phyloP scores from a whole-genome alignment of 2,113 vertebrate species.

The Genyomyrus donnyi region DNA sequence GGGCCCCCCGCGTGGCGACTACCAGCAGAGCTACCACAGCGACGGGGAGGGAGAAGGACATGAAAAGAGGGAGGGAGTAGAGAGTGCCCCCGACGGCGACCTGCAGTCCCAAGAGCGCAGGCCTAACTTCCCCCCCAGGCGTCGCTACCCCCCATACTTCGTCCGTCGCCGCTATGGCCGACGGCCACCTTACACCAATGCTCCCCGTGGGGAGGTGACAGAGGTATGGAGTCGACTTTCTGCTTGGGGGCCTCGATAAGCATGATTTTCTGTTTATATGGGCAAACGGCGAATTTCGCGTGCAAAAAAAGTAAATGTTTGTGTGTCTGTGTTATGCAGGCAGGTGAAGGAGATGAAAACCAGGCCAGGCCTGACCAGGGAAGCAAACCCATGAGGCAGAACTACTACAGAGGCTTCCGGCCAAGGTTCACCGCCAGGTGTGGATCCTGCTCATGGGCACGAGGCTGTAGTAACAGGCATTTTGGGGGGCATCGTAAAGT shows the following conservation, averaged over 20 bases:
- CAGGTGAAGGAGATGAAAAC: constrained; percentile 78
- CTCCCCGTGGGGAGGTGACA: constrained; percentile 81
- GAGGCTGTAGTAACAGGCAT: constrained; percentile 27
- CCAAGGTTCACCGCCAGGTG: constrained; percentile 76
- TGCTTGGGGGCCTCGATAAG: neutral
- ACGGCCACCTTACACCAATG: constrained; percentile 86
- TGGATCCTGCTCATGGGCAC: constrained; percentile 44
- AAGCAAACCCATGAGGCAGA: constrained; percentile 90
- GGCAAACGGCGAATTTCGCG: neutral
- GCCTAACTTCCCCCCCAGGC: constrained; percentile 76
- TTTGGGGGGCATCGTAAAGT: neutral
- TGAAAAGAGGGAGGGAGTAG: constrained; percentile 83
- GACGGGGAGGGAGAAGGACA: constrained; percentile 79
- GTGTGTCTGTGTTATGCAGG: constrained; percentile 56
- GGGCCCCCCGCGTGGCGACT: constrained; percentile 86
- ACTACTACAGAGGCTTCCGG: constrained; percentile 93
- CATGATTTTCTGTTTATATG: neutral
- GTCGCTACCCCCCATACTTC: constrained; percentile 96
- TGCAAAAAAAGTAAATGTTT: constrained; percentile 14
- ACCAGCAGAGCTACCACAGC: constrained; percentile 94
- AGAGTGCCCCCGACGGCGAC: constrained; percentile 84
- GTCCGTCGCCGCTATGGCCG: constrained; percentile 85
- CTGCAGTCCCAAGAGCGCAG: constrained; percentile 76
- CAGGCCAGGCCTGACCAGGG: constrained; percentile 90
- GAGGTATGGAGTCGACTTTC: constrained; percentile 62